Evolutionary conservation across 2,888 invertebrate genomes (phyloP), one percentile per base, ranked within the genome.

Genomic region (Acrobasis repandana): DNA sequence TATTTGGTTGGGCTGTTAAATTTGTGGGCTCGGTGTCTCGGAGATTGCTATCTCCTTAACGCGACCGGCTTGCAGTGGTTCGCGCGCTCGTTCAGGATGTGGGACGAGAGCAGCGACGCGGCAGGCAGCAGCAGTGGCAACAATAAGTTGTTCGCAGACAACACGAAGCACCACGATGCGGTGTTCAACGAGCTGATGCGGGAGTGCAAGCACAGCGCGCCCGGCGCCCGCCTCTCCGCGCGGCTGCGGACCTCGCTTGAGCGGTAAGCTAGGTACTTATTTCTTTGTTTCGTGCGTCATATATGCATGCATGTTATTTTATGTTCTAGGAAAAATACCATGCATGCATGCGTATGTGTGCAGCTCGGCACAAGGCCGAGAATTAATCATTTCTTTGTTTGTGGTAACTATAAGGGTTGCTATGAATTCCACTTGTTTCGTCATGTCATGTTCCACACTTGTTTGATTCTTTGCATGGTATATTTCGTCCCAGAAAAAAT

Each of bases 151-250:
- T 46, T 59, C 0, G 49, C 56, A 20, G 72, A 76, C 14, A 43
- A 62, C 10, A 54, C 68, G 4, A 78, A 78, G 62, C 73, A 74
- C 34, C 75, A 75, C 11, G 86, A 82, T 16, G 70, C 76, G 3
- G 70, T 85, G 50, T 95, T 95, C 80, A 88, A 90, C 65, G 95
- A 95, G 69, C 86, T 96, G 60, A 93, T 95, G 74, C 92, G 93
- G 66, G 95, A 95, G 83, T 95, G 95, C 79, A 94, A 92, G 82
- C 93, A 93, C 79, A 93, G 93, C 63, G 93, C 94, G 43, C 96
- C 96, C 0, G 95, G 95, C 43, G 95, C 95, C 0, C 92, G 94
- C 64, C 90, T 96, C 36, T 87, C 89, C 9, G 84, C 84, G 6
- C 80, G 82, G 9, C 76, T 92, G 9, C 80, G 91, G 49, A 79